Conservation (phyloP, 2,888 invertebrate species). For the Aspidapion aeneum region DNA sequence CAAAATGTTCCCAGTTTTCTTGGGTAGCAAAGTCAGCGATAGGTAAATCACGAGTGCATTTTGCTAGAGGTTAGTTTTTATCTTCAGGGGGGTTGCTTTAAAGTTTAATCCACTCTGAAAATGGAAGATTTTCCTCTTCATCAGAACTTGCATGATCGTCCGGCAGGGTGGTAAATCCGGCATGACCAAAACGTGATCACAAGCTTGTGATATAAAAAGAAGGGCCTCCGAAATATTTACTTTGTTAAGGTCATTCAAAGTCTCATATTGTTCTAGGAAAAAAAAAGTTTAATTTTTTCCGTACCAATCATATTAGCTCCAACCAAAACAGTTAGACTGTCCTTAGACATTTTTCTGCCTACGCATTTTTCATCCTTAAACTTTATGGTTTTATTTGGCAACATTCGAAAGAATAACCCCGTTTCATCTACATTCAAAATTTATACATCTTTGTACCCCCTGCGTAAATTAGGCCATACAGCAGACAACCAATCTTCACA, state of each 20-base stretch:
- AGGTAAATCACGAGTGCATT: neutral
- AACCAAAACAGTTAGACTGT: neutral
- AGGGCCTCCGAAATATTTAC: too few relatives aligned
- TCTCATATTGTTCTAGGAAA: too few relatives aligned
- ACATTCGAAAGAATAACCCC: neutral
- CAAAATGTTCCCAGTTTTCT: neutral
- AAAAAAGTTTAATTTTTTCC: neutral
- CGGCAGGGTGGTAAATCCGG: neutral
- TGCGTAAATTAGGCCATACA: neutral
- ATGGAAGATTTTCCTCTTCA: too few relatives aligned
- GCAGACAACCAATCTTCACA: neutral
- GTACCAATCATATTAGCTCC: neutral
- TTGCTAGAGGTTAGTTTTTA: neutral
- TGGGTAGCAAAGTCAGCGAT: neutral
- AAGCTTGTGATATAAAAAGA: too few relatives aligned
- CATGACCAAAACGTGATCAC: too few relatives aligned
- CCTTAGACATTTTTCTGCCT: neutral
- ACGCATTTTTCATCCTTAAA: neutral
- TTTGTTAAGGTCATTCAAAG: too few relatives aligned
- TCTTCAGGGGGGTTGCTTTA: neutral
- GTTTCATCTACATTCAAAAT: neutral
- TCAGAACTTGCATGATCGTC: neutral
- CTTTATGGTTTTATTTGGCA: neutral
- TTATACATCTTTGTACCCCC: neutral
- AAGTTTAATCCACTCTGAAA: neutral